Evolutionary conservation across 2,888 invertebrate species (phyloP).

Genomic region (Herminia tarsipennalis): DNA sequence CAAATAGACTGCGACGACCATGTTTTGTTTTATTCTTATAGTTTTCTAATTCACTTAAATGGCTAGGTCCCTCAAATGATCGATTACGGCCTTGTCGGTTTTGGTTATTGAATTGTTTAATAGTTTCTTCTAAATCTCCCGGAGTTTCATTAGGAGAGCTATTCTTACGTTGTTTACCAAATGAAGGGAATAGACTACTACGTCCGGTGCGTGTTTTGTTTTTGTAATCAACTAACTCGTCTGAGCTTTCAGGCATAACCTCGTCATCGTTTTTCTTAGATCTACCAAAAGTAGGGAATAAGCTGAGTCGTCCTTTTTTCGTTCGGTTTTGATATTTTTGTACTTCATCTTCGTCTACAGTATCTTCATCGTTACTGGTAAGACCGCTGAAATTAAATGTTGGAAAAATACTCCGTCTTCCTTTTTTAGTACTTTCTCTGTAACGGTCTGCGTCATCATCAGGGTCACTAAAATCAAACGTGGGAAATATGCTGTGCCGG

Average conservation of each 20-base stretch:
- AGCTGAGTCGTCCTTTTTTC: slow-evolving; percentile 71
- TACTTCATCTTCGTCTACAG: slow-evolving; percentile 75
- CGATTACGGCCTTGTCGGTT: slow-evolving; percentile 64
- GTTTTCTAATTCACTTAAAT: slow-evolving; percentile 67
- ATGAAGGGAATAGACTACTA: slow-evolving; percentile 73
- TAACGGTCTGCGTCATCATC: slow-evolving; percentile 70
- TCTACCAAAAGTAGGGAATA: slow-evolving; percentile 77
- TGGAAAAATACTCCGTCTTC: slow-evolving; percentile 76
- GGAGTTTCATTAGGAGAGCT: slow-evolving; percentile 60
- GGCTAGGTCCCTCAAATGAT: slow-evolving; percentile 59
- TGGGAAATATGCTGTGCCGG: slow-evolving; percentile 73
- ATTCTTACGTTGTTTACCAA: slow-evolving; percentile 73
- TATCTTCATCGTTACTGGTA: slow-evolving; percentile 68
- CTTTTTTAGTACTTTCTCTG: slow-evolving; percentile 71
- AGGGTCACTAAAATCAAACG: slow-evolving; percentile 74
- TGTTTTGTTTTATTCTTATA: slow-evolving; percentile 72
- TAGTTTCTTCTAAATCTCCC: slow-evolving; percentile 72
- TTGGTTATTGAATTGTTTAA: slow-evolving; percentile 72
- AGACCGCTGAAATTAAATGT: slow-evolving; percentile 71
- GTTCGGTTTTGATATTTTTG: slow-evolving; percentile 74
- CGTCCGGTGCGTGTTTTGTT: slow-evolving; percentile 73
- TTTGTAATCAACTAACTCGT: slow-evolving; percentile 75
- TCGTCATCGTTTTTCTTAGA: slow-evolving; percentile 71
- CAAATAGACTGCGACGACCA: slow-evolving; percentile 78
- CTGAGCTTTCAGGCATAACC: slow-evolving; percentile 75